Evolutionary conservation across 2,888 invertebrate species (phyloP).

Genomic region (Caenorhabditis afra): DNA sequence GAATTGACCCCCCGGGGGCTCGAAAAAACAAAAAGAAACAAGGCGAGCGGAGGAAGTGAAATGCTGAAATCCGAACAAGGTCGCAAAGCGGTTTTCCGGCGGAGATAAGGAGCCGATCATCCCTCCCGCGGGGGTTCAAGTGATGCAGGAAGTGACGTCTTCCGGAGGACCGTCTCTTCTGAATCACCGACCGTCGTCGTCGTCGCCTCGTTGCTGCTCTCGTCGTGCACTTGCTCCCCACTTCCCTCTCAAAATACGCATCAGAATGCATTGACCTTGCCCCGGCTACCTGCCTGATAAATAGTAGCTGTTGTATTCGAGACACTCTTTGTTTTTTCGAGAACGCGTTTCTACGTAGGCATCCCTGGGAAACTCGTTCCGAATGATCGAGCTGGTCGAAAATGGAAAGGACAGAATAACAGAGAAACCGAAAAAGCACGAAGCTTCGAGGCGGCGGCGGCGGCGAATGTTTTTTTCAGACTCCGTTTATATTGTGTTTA

Average conservation of each 20-base stretch:
- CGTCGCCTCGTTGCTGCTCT: too few relatives aligned
- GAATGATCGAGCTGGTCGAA: not conserved
- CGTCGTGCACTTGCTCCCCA: too few relatives aligned
- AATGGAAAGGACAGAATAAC: not conserved
- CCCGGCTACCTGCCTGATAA: not conserved
- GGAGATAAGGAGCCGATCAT: not conserved
- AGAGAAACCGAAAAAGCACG: not conserved
- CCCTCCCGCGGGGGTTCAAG: not conserved
- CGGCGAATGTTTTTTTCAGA: too few relatives aligned
- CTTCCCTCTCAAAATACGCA: conserved; percentile 9
- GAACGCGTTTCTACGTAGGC: not conserved
- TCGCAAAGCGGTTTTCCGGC: not conserved
- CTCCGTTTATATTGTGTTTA: too few relatives aligned
- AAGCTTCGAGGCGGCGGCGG: too few relatives aligned
- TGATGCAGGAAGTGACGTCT: not conserved
- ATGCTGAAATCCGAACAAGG: not conserved
- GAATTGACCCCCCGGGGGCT: too few relatives aligned
- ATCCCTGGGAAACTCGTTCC: conserved; percentile 6
- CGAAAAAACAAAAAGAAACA: not conserved
- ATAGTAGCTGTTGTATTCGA: not conserved
- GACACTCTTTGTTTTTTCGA: not conserved
- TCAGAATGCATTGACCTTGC: conserved; percentile 11
- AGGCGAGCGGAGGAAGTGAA: not conserved
- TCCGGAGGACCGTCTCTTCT: too few relatives aligned
- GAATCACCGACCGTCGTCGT: too few relatives aligned